Evolutionary conservation across 2,888 invertebrate species (phyloP), one percentile per base, ranked within the genome.

Genomic region (Gasteruption jaculator): DNA sequence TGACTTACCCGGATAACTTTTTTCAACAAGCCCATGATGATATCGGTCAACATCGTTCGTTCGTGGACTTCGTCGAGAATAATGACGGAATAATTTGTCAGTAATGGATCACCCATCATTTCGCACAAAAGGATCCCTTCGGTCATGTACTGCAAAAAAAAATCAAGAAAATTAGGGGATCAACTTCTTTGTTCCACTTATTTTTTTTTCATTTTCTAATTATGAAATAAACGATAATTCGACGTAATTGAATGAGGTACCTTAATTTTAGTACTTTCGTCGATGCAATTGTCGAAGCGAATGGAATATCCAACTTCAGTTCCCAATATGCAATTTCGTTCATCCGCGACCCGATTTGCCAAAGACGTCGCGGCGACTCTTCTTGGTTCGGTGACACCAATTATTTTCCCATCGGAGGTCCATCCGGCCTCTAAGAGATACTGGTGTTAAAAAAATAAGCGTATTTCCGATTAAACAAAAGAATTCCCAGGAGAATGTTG

Each of bases 31-130:
- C 96, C 96, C 79, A 99, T 82, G 0, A 95, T 74, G 22, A 96
- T 88, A 61, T 99, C 99, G 0, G 95, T 95, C 67, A 93, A 81
- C 35, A 92, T 77, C 1, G 89, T 90, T 29, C 97, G 76, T 71
- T 99, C 97, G 64, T 99, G 99, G 0, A 93, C 95, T 76, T 96
- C 95, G 64, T 96, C 95, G 22, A 96, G 73, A 60, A 96, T 85
- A 3, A 97, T 81, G 2, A 88, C 86, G 29, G 85, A 81, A 67
- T 97, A 99, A 54, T 85, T 85, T 56, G 86, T 85, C 2, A 99
- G 75, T 6, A 99, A 73, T 0, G 97, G 99, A 64, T 99, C 96
- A 0, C 82, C 80, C 78, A 97, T 90, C 80, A 99, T 89, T 74
- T 99, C 97, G 14, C 94, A 76, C 2, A 99, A 75, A 18, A 99